phyloP scores from a whole-genome alignment of 2,113 vertebrate genomes.

The Climacteris rufus region DNA sequence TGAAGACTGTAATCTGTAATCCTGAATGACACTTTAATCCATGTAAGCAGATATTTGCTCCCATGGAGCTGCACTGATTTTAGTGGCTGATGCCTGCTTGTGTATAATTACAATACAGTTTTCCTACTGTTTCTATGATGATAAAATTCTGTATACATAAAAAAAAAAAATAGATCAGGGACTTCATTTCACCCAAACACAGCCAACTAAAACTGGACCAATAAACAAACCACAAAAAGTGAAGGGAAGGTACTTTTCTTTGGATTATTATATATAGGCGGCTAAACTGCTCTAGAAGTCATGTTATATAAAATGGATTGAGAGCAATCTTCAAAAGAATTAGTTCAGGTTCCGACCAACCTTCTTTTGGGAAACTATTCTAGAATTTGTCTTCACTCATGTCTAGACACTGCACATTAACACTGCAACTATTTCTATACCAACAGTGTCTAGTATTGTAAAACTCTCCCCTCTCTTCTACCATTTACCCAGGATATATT shows the following conservation, averaged over 20 bases:
- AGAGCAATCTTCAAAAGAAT: not conserved
- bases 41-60: conserved; percentile 7
- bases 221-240: not conserved
- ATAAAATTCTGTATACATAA: not conserved
- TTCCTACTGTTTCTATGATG: not conserved
- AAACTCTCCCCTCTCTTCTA: not conserved
- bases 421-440: not conserved
- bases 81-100: not conserved
- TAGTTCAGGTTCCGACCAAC: not conserved
- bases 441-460: not conserved
- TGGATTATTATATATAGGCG: not conserved
- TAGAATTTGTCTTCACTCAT: not conserved
- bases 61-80: not conserved
- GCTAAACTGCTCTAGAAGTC: not conserved
- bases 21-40: conserved; percentile 21
- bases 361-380: not conserved
- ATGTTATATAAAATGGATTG: not conserved
- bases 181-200: not conserved
- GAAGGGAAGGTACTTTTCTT: not conserved
- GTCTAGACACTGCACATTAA: not conserved
- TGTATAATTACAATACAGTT: not conserved
- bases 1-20: conserved; percentile 26
- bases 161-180: not conserved
- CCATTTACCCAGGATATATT: not conserved
- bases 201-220: not conserved